phyloP scores from a whole-genome alignment of 2,797 vertebrate genomes.

The Karalla daura region DNA sequence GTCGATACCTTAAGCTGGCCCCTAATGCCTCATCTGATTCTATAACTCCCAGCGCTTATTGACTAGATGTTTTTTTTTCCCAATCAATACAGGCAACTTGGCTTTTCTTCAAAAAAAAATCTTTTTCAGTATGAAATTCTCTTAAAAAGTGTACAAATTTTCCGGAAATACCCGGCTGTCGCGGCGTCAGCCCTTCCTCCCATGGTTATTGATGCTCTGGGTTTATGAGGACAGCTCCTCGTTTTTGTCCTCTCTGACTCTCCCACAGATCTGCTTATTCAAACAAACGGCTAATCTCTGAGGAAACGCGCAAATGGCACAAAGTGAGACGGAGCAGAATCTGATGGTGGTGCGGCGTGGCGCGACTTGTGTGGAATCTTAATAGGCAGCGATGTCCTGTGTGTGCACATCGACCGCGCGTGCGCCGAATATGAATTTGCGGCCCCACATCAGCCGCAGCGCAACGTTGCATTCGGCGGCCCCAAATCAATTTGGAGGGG shows the following conservation, averaged over 20 bases:
- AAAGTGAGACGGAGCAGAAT: constrained; percentile 40
- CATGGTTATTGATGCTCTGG: background rate
- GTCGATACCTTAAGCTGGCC: too few relatives aligned
- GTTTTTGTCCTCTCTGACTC: constrained; percentile 9
- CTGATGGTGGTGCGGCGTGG: constrained; percentile 30
- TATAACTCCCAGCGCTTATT: too few relatives aligned
- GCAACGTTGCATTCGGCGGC: constrained; percentile 46
- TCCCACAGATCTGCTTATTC: constrained; percentile 19
- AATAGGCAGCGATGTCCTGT: constrained; percentile 32
- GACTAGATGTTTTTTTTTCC: too few relatives aligned
- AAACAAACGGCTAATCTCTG: constrained; percentile 49
- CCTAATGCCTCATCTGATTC: too few relatives aligned
- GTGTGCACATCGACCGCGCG: background rate
- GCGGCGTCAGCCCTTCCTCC: background rate
- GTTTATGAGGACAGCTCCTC: constrained; percentile 20
- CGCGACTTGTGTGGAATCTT: constrained; percentile 54
- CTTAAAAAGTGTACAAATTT: background rate
- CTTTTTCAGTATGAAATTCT: background rate
- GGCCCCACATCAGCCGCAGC: constrained; percentile 25
- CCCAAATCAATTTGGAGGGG: constrained; percentile 53
- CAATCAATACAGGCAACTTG: too few relatives aligned
- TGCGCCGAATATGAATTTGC: constrained; percentile 46
- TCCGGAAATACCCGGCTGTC: background rate
- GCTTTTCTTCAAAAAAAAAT: background rate
- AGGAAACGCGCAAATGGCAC: constrained; percentile 52